phyloP scores from a whole-genome alignment of 2,113 vertebrate genomes.

The Microtus pennsylvanicus region DNA sequence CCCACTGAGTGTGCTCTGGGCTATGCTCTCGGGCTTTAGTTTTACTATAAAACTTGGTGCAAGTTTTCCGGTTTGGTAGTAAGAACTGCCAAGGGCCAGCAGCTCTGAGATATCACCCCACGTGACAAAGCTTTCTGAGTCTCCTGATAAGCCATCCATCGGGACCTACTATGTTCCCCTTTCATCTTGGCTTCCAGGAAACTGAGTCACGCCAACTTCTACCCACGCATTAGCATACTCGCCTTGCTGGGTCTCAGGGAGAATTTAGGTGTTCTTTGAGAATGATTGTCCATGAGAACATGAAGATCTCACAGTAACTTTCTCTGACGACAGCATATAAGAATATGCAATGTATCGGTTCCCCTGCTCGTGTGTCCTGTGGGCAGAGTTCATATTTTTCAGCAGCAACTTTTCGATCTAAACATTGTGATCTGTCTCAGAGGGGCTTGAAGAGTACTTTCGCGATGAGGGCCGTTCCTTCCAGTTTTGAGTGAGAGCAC shows the following conservation, averaged over 20 bases:
- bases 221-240: neutral
- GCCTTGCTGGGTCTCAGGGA: constrained; percentile 2
- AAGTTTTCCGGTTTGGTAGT: neutral
- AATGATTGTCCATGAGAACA: constrained; percentile 26
- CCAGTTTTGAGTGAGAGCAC: neutral
- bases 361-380: neutral
- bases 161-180: neutral
- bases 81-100: neutral
- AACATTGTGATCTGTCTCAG: neutral
- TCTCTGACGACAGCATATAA: neutral
- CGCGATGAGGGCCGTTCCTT: neutral
- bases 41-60: neutral
- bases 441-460: neutral
- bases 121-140: neutral
- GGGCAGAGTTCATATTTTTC: neutral
- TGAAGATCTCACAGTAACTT: neutral
- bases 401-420: neutral
- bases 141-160: neutral
- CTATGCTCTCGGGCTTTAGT: neutral
- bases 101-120: neutral
- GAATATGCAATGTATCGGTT: neutral
- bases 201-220: neutral
- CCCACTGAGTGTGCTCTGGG: neutral
- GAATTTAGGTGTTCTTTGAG: neutral
- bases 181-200: neutral